Percentiles rank a stretch among this genome's conserved stretches.
These are phyloP conservation scores for Engraulis encrasicolus DNA, from an alignment of 2,113 vertebrate genomes.

Conservation along the genomic window DNA sequence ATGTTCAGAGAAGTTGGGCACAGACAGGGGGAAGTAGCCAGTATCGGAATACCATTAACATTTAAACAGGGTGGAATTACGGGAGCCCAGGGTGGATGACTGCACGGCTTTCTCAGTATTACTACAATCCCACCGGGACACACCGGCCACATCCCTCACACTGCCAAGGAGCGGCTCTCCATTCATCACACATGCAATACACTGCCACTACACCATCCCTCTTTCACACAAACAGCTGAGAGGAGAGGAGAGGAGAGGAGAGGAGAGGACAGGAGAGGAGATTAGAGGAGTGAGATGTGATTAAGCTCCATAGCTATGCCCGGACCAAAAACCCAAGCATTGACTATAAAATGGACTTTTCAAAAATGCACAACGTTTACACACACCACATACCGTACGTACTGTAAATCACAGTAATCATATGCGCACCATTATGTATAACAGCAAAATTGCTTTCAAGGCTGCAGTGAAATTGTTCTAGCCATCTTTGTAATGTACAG, in stretches of 20 bases:
- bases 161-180: not conserved
- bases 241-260: not conserved
- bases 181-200: not conserved
- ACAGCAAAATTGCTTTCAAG: not conserved
- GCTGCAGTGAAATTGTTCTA: not conserved
- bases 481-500: no score
- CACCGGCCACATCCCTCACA: conserved; percentile 23
- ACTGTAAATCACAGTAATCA: no score
- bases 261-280: not conserved
- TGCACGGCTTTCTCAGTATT: conserved; percentile 39
- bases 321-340: no score
- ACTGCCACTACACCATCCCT: conserved; percentile 29
- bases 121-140: conserved; percentile 26
- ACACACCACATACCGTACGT: no score
- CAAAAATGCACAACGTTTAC: not conserved
- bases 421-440: not conserved
- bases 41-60: conserved; percentile 32
- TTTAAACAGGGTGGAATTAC: conserved; percentile 33
- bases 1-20: not conserved
- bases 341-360: no score
- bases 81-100: conserved; percentile 4
- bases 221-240: not conserved
- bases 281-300: not conserved
- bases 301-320: no score
- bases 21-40: not conserved